Evolutionary conservation across 2,797 vertebrate species (phyloP), one percentile per base, ranked within the genome.

Genomic region (Phoxinus dragarum): DNA sequence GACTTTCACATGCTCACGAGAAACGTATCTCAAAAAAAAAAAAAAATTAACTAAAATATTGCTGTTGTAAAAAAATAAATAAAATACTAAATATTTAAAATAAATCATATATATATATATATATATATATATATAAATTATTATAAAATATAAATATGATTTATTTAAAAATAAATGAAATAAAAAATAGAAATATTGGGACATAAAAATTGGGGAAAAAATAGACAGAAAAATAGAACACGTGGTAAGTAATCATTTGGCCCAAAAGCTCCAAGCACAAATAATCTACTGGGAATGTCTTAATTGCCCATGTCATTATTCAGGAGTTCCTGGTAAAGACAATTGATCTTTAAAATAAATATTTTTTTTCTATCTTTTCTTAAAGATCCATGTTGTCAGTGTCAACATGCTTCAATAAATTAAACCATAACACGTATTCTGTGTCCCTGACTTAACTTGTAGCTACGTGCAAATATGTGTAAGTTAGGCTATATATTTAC

Each of bases 301-400:
- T 40, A 40, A 2, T 68, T 68, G 1, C 17, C 66, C 66, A 68
- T 21, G 17, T 68, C 66, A 68, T 68, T 68, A 10, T 34, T 21
- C 66, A 38, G 36, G 66, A 68, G 66, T 36, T 68, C 66, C 34
- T 67, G 66, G 66, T 67, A 68, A 68, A 68, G 17, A 17, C 34
- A 38, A 12, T 2, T 67, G 31, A 67, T 67, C 16, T 40, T 40
- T 8, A 40, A 40, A 40, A 40, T 0, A 47, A 72, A 16, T 3
- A 8, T 44, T 44, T 42, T 72, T 72, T 44, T 23, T 72, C 12
- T n/a, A 72, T 72, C 69, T 14, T 47, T 31, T 17, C 7, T 27
- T 16, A n/a, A 72, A 44, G 23, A 17, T 47, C 6, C 11, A 47
- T 73, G 69, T 12, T 64, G 31, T 31, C 27, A n/a, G 21, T 56